Evolutionary conservation across 2,888 invertebrate species (phyloP), one percentile per base, ranked within the genome.

Genomic region (Ormyrus nitidulus): DNA sequence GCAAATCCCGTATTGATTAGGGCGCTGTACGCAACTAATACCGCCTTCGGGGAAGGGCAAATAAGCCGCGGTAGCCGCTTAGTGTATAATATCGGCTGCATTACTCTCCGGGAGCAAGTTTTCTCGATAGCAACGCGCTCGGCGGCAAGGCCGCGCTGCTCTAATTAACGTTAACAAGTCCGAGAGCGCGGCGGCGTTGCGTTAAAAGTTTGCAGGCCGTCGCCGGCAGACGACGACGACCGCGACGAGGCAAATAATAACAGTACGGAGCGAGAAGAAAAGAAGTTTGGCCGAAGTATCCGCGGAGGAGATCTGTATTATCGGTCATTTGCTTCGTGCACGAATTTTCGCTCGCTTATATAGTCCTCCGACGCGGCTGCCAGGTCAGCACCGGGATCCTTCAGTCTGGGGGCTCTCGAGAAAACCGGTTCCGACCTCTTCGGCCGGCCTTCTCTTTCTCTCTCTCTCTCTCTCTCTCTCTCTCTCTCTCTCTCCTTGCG

Each of bases 361-460:
- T 34, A 34, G 34, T 34, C 34, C 34, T 34, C 34, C 34, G 34
- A 34, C 51, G 54, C n/a, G 34, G 44, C 6, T 61, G 72, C 49
- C 72, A 54, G 62, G 56, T 73, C 62, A 61, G 61, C 64, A 13
- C 59, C 34, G 59, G 6, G 56, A 65, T 77, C 53, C 58, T 66
- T 77, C 58, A 19, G 13, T 19, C 34, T 34, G 34, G 13, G 56
- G 9, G 64, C 48, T 19, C 65, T 65, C 13, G 34, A 54, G 68
- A 68, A 19, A 68, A 54, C 68, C 51, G 54, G 59, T 34, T 59
- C 54, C 6, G 56, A 19, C 46, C 46, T 13, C 6, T 34, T 59
- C 58, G 68, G 53, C 72, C 80, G 80, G 82, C 79, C 76, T 76
- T 71, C n/a, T 9, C 44, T 34, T 13, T 78, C 73, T 78, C 49